A percentile compares a stretch with the other conserved stretches of the same genome.
Conservation (phyloP, 2,113 vertebrate genomes). For the Tetrax tetrax region DNA sequence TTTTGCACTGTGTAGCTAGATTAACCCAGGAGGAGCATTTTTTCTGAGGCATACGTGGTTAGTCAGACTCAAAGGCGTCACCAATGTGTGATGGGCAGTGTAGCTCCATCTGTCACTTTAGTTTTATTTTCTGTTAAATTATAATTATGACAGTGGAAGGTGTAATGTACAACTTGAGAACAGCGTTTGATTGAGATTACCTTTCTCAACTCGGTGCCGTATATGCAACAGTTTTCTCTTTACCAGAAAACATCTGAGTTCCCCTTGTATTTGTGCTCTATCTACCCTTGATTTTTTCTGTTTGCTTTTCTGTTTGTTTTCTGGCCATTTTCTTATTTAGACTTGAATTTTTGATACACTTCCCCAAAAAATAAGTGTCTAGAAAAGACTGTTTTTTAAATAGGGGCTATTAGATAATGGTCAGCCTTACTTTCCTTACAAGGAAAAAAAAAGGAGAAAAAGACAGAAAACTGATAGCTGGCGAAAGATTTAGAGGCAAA, state of each 20-base stretch:
- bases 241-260: neutral
- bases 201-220: neutral
- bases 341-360: neutral
- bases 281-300: neutral
- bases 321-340: neutral
- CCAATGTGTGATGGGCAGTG: neutral
- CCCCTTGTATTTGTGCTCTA: neutral
- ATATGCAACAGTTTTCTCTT: neutral
- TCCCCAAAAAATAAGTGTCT: neutral
- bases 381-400: neutral
- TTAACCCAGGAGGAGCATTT: neutral
- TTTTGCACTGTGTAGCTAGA: neutral
- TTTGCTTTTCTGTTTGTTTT: neutral
- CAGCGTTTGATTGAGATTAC: neutral
- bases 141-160: neutral
- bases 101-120: neutral
- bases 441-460: neutral
- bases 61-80: accelerated
- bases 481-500: neutral
- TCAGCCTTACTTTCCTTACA: neutral
- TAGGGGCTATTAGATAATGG: neutral
- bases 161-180: neutral
- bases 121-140: neutral
- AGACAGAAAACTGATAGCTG: neutral
- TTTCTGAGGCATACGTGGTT: neutral